A percentile compares a stretch with the other conserved stretches of the same genome.
phyloP scores from a whole-genome alignment of 2,113 vertebrate species.

The Phoxinus phoxinus region DNA sequence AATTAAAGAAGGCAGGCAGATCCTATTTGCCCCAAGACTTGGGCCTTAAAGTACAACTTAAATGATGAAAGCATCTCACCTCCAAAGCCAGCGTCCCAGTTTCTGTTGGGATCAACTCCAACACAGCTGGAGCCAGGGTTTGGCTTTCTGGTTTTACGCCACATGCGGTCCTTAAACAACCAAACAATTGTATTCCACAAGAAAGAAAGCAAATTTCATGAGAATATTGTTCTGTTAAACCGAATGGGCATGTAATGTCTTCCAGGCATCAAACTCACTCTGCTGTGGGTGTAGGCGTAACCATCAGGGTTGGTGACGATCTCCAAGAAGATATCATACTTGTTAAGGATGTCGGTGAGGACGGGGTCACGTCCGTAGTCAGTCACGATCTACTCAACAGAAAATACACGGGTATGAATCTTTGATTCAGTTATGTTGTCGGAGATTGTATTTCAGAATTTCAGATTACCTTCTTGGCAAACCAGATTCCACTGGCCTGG shows the following conservation, averaged over 20 bases:
- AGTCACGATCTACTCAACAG: constrained; percentile 73
- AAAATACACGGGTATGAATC: not conserved
- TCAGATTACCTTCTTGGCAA: constrained; percentile 83
- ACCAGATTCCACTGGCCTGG: constrained; percentile 87
- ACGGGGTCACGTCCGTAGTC: constrained; percentile 74
- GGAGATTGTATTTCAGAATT: not conserved
- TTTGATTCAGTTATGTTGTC: not conserved
- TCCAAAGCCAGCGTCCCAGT: constrained; percentile 89
- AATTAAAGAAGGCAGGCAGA: too few species aligned
- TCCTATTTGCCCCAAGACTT: too few species aligned
- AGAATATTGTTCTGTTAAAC: not conserved
- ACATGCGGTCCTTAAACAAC: constrained; percentile 84
- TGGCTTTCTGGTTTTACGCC: constrained; percentile 89
- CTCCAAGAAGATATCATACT: constrained; percentile 90
- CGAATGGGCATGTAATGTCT: not conserved
- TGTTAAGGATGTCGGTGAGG: constrained; percentile 80
- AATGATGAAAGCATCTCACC: constrained; percentile 68
- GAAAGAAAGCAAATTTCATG: not conserved
- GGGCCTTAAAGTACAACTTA: too few species aligned
- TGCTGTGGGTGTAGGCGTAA: constrained; percentile 81
- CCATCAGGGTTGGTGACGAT: constrained; percentile 89
- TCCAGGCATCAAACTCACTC: constrained; percentile 67
- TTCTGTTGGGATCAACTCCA: constrained; percentile 90
- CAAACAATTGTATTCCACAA: not conserved
- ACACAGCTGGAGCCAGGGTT: constrained; percentile 75